A percentile compares a stretch with the other conserved stretches of the same genome.
These are phyloP conservation scores for Crambe crambe DNA, from an alignment of 37 sponge, comb jelly and placozoan species.

Conservation along the genomic window DNA sequence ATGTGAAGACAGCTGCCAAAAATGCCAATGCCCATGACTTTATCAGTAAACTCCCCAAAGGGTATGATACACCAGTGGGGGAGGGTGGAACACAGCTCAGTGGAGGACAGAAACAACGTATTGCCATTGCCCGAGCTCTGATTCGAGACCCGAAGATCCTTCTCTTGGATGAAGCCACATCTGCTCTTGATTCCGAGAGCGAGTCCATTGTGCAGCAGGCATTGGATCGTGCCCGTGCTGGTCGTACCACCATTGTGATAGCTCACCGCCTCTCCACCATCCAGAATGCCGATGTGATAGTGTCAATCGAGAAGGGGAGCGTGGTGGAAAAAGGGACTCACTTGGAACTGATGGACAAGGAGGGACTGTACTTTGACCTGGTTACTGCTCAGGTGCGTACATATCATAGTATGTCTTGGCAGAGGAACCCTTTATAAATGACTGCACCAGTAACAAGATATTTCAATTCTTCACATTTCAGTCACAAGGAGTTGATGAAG, in stretches of 20 bases:
- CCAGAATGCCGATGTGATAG: conserved; percentile 75
- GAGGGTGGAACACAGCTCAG: conserved; percentile 82
- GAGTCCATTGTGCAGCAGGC: conserved; percentile 84
- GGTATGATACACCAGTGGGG: conserved; percentile 87
- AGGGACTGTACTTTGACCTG: no score
- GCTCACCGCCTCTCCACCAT: no score
- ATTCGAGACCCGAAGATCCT: conserved; percentile 83
- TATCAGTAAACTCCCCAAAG: conserved; percentile 72
- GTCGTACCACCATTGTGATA: conserved; percentile 88
- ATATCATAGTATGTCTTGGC: no score
- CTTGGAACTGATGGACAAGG: conserved; percentile 62
- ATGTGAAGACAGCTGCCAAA: conserved; percentile 74
- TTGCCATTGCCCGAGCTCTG: conserved; percentile 91
- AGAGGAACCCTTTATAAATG: no score
- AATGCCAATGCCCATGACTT: conserved; percentile 84
- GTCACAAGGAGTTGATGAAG: no score
- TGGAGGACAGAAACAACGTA: conserved; percentile 92
- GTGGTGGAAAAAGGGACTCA: conserved; percentile 81
- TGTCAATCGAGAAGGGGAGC: conserved; percentile 52
- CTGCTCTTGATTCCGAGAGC: no score
- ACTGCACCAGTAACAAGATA: no score
- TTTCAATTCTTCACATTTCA: no score
- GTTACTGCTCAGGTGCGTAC: no score
- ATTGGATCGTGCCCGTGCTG: conserved; percentile 76
- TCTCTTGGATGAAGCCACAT: conserved; percentile 91